phyloP scores from a whole-genome alignment of 2,113 vertebrate genomes.

The Neodontobutis hainanensis region DNA sequence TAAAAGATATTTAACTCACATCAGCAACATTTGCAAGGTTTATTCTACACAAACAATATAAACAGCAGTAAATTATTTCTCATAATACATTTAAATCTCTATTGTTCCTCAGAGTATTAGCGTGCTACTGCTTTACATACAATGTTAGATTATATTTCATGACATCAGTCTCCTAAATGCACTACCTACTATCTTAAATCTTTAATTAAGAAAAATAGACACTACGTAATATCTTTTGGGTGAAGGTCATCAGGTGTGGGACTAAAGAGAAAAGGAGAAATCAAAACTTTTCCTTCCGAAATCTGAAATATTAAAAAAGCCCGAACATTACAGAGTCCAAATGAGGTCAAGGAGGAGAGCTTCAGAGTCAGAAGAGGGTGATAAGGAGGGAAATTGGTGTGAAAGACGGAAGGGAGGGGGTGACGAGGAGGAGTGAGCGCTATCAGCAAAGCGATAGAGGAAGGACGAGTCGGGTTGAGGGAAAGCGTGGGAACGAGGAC shows the following conservation, averaged over 20 bases:
- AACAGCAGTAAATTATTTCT: too few species aligned
- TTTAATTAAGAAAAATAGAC: constrained; percentile 7
- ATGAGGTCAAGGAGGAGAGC: constrained; percentile 57
- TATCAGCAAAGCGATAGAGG: constrained; percentile 16
- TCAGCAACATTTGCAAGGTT: not conserved
- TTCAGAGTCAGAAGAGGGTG: constrained; percentile 36
- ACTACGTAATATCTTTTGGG: constrained; percentile 1
- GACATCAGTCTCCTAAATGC: not conserved
- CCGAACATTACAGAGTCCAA: constrained; percentile 31
- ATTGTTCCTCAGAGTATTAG: too few species aligned
- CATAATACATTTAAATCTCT: too few species aligned
- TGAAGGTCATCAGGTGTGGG: constrained; percentile 12
- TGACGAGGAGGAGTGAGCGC: not conserved
- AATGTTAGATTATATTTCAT: not conserved
- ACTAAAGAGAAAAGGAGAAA: not conserved
- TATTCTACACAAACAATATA: too few species aligned
- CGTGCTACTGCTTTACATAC: too few species aligned
- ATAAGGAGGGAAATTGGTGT: constrained; percentile 43
- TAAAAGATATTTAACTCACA: too few species aligned
- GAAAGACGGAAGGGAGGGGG: constrained; percentile 23
- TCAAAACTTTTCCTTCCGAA: constrained; percentile 26
- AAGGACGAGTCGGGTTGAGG: constrained; percentile 26
- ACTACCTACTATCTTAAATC: constrained; percentile 8
- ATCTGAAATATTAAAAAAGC: constrained; percentile 20
- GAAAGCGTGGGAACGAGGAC: constrained; percentile 51